These are phyloP conservation scores for Enteromius mattozi DNA, from an alignment of 2,797 vertebrate species.

Conservation along the genomic window DNA sequence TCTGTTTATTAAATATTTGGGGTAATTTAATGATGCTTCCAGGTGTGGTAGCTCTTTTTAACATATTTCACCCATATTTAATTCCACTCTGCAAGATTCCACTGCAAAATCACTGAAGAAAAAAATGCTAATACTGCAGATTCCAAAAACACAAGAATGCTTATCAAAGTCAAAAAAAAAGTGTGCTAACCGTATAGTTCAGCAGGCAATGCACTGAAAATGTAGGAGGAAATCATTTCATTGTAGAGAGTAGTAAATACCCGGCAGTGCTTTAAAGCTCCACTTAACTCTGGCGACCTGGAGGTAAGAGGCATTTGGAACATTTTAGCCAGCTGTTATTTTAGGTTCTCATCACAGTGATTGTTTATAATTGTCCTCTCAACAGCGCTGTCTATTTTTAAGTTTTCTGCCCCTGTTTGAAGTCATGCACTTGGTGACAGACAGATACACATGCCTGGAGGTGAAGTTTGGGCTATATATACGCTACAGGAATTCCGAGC, in stretches of 20 bases:
- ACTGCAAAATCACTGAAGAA: not conserved
- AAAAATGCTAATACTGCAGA: not conserved
- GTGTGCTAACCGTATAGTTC: not conserved
- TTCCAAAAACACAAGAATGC: not conserved
- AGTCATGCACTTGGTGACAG: slow-evolving; percentile 56
- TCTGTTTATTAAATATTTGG: not conserved
- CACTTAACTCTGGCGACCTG: slow-evolving; percentile 27
- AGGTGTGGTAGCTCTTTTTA: not conserved
- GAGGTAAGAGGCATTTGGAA: slow-evolving; percentile 54
- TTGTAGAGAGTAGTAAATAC: not conserved
- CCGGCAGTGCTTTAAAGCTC: slow-evolving; percentile 8
- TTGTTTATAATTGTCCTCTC: slow-evolving; percentile 63
- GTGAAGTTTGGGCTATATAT: slow-evolving; percentile 52
- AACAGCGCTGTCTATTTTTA: slow-evolving; percentile 58
- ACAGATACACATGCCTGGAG: slow-evolving; percentile 59
- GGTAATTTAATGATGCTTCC: not conserved
- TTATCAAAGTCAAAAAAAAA: slow-evolving; percentile 13
- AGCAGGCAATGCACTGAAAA: not conserved
- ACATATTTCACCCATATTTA: not conserved
- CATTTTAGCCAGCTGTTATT: slow-evolving; percentile 56
- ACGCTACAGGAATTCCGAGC: slow-evolving; percentile 42
- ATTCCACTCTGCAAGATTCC: not conserved
- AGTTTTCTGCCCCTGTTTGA: slow-evolving; percentile 51
- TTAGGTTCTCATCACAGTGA: slow-evolving; percentile 51
- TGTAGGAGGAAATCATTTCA: not conserved